Evolutionary conservation across 2,888 invertebrate species (phyloP), one percentile per base, ranked within the genome.

Genomic region (Hirtodrosophila duncani): DNA sequence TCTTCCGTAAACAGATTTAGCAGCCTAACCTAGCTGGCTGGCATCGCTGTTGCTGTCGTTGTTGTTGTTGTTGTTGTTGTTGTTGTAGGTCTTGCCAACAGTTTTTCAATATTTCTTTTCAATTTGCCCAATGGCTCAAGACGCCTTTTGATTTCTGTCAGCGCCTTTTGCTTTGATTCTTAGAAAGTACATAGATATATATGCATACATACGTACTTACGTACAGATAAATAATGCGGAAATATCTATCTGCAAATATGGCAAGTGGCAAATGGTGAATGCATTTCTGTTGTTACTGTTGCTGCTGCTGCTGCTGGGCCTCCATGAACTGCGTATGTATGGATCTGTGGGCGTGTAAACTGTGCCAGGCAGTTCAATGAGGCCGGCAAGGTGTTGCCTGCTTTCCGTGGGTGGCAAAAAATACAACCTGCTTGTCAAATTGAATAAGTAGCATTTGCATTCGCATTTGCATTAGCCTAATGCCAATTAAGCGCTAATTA

Each of bases 401-500:
- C 16, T 23, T 46, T n/a, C n/a, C n/a, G 41, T 52, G 49, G 51
- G 45, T 57, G 42, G 45, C 49, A 45, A 42, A 17, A 18, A 31
- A 8, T n/a, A 7, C n/a, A 34, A 20, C 5, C n/a, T n/a, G n/a
- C n/a, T n/a, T n/a, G n/a, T n/a, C n/a, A n/a, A n/a, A n/a, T n/a
- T n/a, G n/a, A n/a, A n/a, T n/a, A n/a, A n/a, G n/a, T n/a, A n/a
- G n/a, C n/a, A n/a, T n/a, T n/a, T n/a, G n/a, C n/a, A n/a, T n/a
- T n/a, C n/a, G n/a, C n/a, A n/a, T n/a, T n/a, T n/a, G n/a, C n/a
- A n/a, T n/a, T n/a, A n/a, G n/a, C n/a, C 39, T 57, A 51, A 59
- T 63, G 41, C 62, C 52, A 78, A 81, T 75, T 81, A 81, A 81
- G 55, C 39, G 29, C 69, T 55, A 67, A 75, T 74, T 75, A 81